Conservation (phyloP, 2,888 invertebrate species). For the Caenorhabditis japonica region DNA sequence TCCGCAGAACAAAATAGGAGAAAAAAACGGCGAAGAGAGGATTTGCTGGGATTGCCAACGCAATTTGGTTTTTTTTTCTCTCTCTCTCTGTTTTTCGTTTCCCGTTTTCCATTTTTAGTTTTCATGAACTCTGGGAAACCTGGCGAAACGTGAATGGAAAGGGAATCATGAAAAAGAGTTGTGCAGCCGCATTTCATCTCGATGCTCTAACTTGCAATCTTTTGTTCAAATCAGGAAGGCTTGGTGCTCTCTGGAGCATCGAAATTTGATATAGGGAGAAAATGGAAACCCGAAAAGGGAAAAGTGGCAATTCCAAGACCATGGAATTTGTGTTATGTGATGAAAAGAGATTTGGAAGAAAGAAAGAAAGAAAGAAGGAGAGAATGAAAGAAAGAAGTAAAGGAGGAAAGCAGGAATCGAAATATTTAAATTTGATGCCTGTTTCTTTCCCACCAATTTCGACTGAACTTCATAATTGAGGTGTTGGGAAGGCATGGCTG, state of each 20-base stretch:
- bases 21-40: no score
- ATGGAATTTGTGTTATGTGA: conserved; percentile 1
- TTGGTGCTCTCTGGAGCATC: conserved; percentile 17
- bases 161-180: conserved; percentile 12
- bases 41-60: no score
- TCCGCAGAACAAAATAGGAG: no score
- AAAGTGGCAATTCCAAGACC: neutral
- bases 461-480: no score
- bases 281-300: conserved; percentile 16
- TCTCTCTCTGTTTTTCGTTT: no score
- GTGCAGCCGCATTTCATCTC: conserved; percentile 5
- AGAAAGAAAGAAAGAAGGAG: neutral
- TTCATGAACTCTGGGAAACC: conserved; percentile 11
- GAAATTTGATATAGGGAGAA: conserved; percentile 39
- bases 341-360: neutral
- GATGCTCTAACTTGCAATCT: conserved; percentile 16
- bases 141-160: neutral
- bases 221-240: conserved; percentile 26
- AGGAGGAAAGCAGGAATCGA: no score
- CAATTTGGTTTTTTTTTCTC: no score
- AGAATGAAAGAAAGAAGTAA: neutral
- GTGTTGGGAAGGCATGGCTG: no score
- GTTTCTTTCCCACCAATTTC: no score
- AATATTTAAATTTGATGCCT: no score
- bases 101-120: no score